Evolutionary conservation across 2,888 invertebrate species (phyloP).

Genomic region (Cosmia pyralina): DNA sequence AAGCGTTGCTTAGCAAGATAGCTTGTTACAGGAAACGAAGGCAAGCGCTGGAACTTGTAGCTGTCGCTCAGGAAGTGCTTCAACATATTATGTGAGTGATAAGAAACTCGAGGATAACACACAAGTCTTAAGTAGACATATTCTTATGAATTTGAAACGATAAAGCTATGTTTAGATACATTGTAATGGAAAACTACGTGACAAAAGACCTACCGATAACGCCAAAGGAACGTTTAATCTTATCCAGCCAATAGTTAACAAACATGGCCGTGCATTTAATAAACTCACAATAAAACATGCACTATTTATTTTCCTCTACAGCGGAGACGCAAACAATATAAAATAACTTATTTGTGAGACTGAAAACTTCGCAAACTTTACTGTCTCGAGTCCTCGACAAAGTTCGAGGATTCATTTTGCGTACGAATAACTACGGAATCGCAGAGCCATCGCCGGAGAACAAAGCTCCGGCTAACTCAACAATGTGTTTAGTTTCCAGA

Average conservation of each 20-base stretch:
- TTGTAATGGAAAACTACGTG: slow-evolving; percentile 60
- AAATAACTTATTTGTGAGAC: slow-evolving; percentile 66
- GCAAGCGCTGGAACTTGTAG: slow-evolving; percentile 72
- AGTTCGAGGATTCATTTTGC: slow-evolving; percentile 76
- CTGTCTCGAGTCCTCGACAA: slow-evolving; percentile 50
- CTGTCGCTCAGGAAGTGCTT: slow-evolving; percentile 73
- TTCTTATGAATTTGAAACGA: slow-evolving; percentile 46
- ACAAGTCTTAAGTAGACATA: slow-evolving; percentile 36
- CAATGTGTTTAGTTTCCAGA: slow-evolving; percentile 90
- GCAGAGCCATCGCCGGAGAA: slow-evolving; percentile 76
- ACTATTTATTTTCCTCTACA: slow-evolving; percentile 62
- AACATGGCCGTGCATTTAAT: slow-evolving; percentile 57
- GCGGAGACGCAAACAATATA: slow-evolving; percentile 64
- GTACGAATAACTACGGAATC: slow-evolving; percentile 71
- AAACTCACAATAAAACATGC: slow-evolving; percentile 55
- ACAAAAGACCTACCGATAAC: slow-evolving; percentile 66
- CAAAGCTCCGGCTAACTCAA: slow-evolving; percentile 86
- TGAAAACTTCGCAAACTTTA: slow-evolving; percentile 66
- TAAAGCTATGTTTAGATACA: slow-evolving; percentile 55
- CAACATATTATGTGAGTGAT: slow-evolving; percentile 70
- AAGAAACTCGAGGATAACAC: slow-evolving; percentile 62
- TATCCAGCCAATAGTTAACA: slow-evolving; percentile 66
- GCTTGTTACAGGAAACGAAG: slow-evolving; percentile 74
- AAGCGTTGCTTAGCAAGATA: slow-evolving; percentile 67
- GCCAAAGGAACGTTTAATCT: slow-evolving; percentile 71